phyloP scores from a whole-genome alignment of 2,888 invertebrate species.

The Mactromeris polynyma region DNA sequence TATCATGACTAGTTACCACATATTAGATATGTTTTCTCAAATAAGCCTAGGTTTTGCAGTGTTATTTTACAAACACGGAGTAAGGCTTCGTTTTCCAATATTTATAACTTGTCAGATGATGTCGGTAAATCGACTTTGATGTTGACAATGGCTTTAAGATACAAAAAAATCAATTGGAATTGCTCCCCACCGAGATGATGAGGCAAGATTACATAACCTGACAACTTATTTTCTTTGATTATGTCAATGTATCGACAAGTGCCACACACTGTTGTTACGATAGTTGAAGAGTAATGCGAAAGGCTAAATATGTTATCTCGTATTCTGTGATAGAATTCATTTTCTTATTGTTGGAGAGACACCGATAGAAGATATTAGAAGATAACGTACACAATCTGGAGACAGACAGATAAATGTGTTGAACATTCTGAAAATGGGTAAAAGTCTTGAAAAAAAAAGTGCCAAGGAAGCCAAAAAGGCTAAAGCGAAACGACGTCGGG shows the following conservation, averaged over 20 bases:
- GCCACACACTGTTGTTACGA: neutral
- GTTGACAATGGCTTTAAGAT: neutral
- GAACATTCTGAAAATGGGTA: neutral
- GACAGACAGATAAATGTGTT: too few relatives aligned
- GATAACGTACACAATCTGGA: neutral
- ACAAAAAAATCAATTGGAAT: neutral
- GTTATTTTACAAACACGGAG: neutral
- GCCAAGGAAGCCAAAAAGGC: neutral
- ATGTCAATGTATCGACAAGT: neutral
- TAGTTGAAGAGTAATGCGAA: neutral
- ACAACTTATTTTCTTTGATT: neutral
- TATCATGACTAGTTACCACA: neutral
- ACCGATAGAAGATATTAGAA: neutral
- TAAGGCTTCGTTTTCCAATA: conserved; percentile 12
- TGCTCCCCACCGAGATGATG: neutral
- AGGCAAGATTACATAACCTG: neutral
- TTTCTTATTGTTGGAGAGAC: neutral
- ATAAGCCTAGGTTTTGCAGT: neutral
- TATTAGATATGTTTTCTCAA: neutral
- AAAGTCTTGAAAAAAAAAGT: neutral
- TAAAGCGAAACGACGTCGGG: neutral
- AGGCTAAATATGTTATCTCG: neutral
- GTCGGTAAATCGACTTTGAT: conserved; percentile 1
- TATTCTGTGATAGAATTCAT: neutral
- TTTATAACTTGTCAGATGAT: neutral